Conservation (phyloP, 2,113 vertebrate genomes). For the Mionectes macconnelli region DNA sequence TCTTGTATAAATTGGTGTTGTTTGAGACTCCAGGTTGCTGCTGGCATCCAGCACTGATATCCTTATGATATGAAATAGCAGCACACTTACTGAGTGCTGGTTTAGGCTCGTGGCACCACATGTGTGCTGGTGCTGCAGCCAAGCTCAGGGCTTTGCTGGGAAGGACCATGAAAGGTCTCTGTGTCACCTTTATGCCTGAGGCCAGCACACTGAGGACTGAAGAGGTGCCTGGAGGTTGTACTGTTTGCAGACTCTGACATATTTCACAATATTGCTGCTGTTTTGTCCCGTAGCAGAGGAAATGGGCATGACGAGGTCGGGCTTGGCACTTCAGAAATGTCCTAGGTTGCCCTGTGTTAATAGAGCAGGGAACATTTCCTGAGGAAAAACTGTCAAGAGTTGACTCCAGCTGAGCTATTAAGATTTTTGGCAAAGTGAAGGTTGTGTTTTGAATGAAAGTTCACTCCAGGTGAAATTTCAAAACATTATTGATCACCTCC, state of each 20-base stretch:
- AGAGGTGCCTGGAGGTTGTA: not conserved
- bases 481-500: not conserved
- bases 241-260: not conserved
- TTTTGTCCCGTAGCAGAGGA: not conserved
- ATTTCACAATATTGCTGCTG: not conserved
- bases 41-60: not conserved
- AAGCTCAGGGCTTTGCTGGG: not conserved
- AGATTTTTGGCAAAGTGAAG: not conserved
- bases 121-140: not conserved
- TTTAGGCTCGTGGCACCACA: not conserved
- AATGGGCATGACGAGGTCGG: not conserved
- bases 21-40: not conserved
- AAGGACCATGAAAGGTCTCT: not conserved
- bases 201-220: not conserved
- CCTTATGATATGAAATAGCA: not conserved
- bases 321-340: not conserved
- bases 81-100: fast-evolving
- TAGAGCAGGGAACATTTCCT: not conserved
- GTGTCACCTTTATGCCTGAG: not conserved
- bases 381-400: not conserved
- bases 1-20: not conserved
- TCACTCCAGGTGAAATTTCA: not conserved
- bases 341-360: not conserved
- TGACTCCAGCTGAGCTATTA: not conserved
- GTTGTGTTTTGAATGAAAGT: not conserved